Evolutionary conservation across 2,797 vertebrate genomes (phyloP).

Genomic region (Triplophysa bombifrons): DNA sequence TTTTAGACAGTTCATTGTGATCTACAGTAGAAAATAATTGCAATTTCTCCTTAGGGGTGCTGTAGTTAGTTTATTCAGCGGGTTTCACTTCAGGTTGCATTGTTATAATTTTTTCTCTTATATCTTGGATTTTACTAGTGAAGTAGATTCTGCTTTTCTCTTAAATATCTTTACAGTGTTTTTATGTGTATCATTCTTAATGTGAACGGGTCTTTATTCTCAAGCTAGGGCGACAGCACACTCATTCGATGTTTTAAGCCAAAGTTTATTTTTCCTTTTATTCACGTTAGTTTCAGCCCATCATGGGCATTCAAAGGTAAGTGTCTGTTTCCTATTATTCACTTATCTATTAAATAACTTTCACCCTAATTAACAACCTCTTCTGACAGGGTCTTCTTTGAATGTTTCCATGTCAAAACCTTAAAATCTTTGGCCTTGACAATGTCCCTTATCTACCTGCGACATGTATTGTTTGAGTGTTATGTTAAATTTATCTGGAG

Average conservation of each 20-base stretch:
- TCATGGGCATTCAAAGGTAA: slow-evolving; percentile 65
- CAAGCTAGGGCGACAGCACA: neutral
- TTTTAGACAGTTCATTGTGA: too few species aligned
- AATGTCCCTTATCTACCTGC: neutral
- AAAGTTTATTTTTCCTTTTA: slow-evolving; percentile 38
- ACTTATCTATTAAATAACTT: slow-evolving; percentile 60
- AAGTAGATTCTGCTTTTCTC: too few species aligned
- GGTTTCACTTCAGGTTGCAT: too few species aligned
- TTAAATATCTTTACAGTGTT: too few species aligned
- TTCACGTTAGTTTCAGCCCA: slow-evolving; percentile 45
- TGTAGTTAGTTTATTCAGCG: too few species aligned
- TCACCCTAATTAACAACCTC: slow-evolving; percentile 49
- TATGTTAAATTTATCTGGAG: slow-evolving; percentile 3
- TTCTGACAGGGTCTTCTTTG: neutral
- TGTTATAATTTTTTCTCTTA: too few species aligned
- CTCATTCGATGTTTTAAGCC: neutral
- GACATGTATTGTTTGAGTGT: neutral
- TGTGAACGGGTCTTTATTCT: neutral
- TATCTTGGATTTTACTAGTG: too few species aligned
- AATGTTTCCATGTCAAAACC: neutral
- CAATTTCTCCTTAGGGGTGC: too few species aligned
- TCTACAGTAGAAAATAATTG: too few species aligned
- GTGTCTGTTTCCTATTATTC: slow-evolving; percentile 78
- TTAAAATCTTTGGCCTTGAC: neutral
- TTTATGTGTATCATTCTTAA: too few species aligned